Percentiles rank a stretch among this genome's conserved stretches.
These are phyloP conservation scores for Onthophagus sagittarius DNA, from an alignment of 2,888 invertebrate species.

Conservation along the genomic window DNA sequence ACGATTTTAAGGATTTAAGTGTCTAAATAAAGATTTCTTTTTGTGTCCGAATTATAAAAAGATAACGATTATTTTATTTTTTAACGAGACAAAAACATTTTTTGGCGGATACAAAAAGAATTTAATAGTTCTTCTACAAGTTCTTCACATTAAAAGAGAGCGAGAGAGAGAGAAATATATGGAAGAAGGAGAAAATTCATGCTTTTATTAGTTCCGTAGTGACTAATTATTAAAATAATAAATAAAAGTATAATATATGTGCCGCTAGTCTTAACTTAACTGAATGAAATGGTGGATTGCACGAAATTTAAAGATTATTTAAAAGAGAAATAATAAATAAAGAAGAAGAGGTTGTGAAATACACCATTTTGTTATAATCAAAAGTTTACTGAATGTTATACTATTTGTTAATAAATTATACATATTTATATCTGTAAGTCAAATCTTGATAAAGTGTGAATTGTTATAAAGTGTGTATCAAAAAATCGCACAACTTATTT, in stretches of 20 bases:
- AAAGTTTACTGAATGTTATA: constrained; percentile 47
- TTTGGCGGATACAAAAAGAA: too few species aligned
- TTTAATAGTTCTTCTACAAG: too few species aligned
- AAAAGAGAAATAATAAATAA: neutral
- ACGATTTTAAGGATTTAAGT: too few species aligned
- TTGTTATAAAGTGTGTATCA: constrained; percentile 30
- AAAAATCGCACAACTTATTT: too few species aligned
- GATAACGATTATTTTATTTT: too few species aligned
- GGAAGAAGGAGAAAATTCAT: constrained; percentile 33
- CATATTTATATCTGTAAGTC: constrained; percentile 44
- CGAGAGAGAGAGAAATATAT: too few species aligned
- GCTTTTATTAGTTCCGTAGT: constrained; percentile 45
- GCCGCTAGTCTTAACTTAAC: constrained; percentile 39
- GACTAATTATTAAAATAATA: constrained; percentile 40
- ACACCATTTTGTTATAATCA: constrained; percentile 33
- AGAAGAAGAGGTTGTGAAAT: constrained; percentile 27
- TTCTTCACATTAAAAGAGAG: constrained; percentile 20
- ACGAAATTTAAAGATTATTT: constrained; percentile 13
- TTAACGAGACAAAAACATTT: too few species aligned
- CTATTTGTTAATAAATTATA: constrained; percentile 48
- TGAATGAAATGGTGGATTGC: constrained; percentile 26
- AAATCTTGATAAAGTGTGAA: constrained; percentile 35
- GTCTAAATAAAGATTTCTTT: too few species aligned
- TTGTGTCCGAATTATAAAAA: too few species aligned
- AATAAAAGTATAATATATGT: constrained; percentile 36